These are phyloP conservation scores for Ammodytes marinus DNA, from an alignment of 2,113 vertebrate genomes.

Conservation along the genomic window DNA sequence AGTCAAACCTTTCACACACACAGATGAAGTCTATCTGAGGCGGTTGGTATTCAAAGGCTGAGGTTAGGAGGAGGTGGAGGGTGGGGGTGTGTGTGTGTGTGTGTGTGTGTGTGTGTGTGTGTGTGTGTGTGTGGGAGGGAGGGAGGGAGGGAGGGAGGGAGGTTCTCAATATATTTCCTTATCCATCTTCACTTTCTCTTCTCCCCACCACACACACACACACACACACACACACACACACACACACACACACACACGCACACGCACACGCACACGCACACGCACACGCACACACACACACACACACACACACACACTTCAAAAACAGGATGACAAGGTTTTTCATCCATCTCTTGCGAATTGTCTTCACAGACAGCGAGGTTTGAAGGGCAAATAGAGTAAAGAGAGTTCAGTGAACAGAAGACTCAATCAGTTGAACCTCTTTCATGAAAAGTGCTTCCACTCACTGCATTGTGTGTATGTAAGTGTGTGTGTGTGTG, in stretches of 20 bases:
- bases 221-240: conserved; percentile 16
- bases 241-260: conserved; percentile 6
- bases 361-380: conserved; percentile 26
- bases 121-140: background rate
- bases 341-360: conserved; percentile 36
- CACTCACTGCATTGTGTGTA: background rate
- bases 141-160: no score
- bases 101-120: background rate
- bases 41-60: conserved; percentile 9
- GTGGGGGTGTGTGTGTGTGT: background rate
- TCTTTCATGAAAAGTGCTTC: background rate
- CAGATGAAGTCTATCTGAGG: conserved; percentile 28
- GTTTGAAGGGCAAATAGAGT: conserved; percentile 35
- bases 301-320: background rate
- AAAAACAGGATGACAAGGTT: conserved; percentile 16
- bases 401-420: conserved; percentile 36
- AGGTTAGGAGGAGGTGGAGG: conserved; percentile 25
- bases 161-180: background rate
- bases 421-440: conserved; percentile 28
- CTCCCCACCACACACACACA: conserved; percentile 5
- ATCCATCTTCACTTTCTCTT: conserved; percentile 4
- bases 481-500: background rate
- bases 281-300: no score
- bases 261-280: no score
- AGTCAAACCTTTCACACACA: background rate